Conservation (phyloP, 2,888 invertebrate genomes). For the Petrophora chlorosata region DNA sequence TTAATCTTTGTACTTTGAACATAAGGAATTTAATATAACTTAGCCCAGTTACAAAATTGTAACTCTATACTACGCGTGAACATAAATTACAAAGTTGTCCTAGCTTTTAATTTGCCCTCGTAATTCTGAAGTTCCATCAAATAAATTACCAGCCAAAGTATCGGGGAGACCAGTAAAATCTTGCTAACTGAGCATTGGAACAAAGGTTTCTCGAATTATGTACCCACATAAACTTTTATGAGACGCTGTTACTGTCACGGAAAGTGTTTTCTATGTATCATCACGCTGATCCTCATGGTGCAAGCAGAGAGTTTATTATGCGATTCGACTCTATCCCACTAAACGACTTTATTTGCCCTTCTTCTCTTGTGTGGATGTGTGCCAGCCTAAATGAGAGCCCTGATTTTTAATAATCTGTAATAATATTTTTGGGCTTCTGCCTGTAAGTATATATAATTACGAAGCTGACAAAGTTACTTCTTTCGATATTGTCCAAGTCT, state of each 20-base stretch:
- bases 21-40: background rate
- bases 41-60: background rate
- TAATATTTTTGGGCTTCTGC: too few species aligned
- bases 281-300: background rate
- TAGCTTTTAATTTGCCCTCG: constrained; percentile 26
- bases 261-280: background rate
- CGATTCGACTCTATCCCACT: too few species aligned
- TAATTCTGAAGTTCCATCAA: constrained; percentile 34
- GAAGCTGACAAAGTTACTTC: too few species aligned
- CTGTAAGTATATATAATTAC: too few species aligned
- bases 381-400: too few species aligned
- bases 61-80: background rate
- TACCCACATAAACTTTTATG: constrained; percentile 17
- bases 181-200: constrained; percentile 16
- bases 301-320: too few species aligned
- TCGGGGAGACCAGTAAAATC: constrained; percentile 20
- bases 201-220: constrained; percentile 19
- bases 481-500: too few species aligned
- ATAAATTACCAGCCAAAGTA: constrained; percentile 30
- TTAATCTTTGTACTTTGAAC: background rate
- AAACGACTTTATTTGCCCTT: too few species aligned
- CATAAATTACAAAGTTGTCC: constrained; percentile 26
- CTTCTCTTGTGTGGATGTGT: too few species aligned
- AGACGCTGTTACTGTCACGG: constrained; percentile 4
- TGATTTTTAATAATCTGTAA: too few species aligned